phyloP scores from a whole-genome alignment of 2,888 invertebrate species.

The Spilarctia lutea region DNA sequence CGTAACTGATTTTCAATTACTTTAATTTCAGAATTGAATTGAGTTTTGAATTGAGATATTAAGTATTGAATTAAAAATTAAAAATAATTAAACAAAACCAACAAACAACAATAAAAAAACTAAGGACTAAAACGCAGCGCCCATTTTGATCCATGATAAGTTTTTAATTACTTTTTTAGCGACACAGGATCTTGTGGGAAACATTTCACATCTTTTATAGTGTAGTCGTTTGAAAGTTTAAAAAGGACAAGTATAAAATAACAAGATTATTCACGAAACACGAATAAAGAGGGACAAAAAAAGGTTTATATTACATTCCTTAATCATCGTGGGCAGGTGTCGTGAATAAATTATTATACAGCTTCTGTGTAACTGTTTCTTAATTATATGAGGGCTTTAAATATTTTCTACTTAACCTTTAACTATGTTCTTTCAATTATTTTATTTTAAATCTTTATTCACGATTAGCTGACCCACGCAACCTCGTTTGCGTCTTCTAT shows the following conservation, averaged over 20 bases:
- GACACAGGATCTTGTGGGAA: neutral
- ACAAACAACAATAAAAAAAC: neutral
- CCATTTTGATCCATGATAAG: neutral
- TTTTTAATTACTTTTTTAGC: neutral
- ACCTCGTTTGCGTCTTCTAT: no score
- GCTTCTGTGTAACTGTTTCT: slow-evolving; percentile 48
- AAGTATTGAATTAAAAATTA: no score
- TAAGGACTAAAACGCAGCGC: neutral
- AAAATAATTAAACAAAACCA: neutral
- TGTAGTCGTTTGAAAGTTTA: slow-evolving; percentile 29
- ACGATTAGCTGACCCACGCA: no score
- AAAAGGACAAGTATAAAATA: slow-evolving; percentile 56
- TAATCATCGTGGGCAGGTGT: slow-evolving; percentile 62
- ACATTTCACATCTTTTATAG: neutral
- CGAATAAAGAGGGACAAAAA: slow-evolving; percentile 55
- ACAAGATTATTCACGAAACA: slow-evolving; percentile 52
- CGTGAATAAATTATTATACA: slow-evolving; percentile 63
- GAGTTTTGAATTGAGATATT: neutral
- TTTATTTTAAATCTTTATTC: neutral
- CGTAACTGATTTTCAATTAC: neutral
- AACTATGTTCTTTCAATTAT: neutral
- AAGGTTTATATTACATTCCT: slow-evolving; percentile 45
- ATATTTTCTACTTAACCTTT: slow-evolving; percentile 33
- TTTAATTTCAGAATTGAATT: neutral
- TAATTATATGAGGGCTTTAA: slow-evolving; percentile 50